Evolutionary conservation across 2,113 vertebrate genomes (phyloP), one percentile per base, ranked within the genome.

Genomic region (Pelmatolapia mariae): DNA sequence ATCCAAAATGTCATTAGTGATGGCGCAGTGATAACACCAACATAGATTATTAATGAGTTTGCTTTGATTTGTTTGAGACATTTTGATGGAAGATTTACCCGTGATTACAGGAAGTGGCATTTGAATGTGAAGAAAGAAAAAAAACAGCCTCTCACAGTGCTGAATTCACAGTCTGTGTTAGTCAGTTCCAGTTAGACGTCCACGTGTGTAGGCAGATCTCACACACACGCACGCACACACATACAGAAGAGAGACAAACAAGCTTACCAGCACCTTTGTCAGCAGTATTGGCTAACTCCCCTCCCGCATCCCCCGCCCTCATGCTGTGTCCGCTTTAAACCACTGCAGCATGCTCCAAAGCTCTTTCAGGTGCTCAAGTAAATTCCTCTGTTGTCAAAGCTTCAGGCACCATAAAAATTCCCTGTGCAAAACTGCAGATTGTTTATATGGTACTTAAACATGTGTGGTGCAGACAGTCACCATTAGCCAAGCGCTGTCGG

Each of bases 281-380:
- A 94, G 93, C 93, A 93, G 88, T 93, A 90, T 90, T 89, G 90
- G 84, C 84, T 68, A 83, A 89, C 86, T 80, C 90, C 76, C 71
- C 73, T 82, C 81, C 82, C 3, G 45, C 83, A 83, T 71, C 82
- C 84, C 76, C 81, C 79, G 10, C 85, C 81, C 61, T 63, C 85
- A 83, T 87, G 83, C 91, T 82, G 82, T 93, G 87, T 92, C 85
- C 91, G 89, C 80, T 87, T 90, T 85, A 85, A 93, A 89, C 89
- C 84, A 92, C 87, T 92, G 89, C 91, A 93, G 81, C 81, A 86
- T 76, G 87, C 83, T 91, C 83, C 78, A 86, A 79, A 91, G 89
- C 87, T 87, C 80, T 91, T 90, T 85, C 53, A 87, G 87, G 45
- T 78, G 80, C 68, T 88, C 81, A 31, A 89, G 79, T 90, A 79